Evolutionary conservation across 2,888 invertebrate species (phyloP).

Genomic region (Stenotaenia linearis): DNA sequence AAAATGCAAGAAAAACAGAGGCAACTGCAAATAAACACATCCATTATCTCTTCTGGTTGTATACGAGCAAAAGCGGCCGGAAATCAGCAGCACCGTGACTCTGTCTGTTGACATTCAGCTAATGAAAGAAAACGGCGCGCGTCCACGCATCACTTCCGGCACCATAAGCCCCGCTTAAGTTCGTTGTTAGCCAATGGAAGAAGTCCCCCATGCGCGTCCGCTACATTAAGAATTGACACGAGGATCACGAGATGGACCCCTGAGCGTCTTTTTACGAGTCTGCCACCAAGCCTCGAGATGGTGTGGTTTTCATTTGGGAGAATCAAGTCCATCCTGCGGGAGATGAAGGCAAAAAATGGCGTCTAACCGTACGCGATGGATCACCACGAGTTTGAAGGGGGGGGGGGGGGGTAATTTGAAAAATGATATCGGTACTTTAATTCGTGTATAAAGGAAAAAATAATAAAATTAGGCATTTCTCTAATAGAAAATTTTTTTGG

Average conservation of each 20-base stretch:
- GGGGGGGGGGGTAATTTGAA: too few relatives aligned
- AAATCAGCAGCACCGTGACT: not conserved
- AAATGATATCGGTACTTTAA: too few relatives aligned
- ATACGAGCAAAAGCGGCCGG: not conserved
- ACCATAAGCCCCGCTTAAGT: not conserved
- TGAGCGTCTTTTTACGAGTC: not conserved
- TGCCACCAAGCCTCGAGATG: not conserved
- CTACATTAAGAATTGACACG: not conserved
- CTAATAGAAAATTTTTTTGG: too few relatives aligned
- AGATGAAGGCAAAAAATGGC: not conserved
- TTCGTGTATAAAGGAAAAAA: too few relatives aligned
- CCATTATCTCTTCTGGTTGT: not conserved
- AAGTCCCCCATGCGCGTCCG: not conserved
- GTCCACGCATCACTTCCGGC: not conserved
- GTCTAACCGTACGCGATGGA: not conserved
- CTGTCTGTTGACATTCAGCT: not conserved
- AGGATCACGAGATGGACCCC: not conserved
- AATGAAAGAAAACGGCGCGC: not conserved
- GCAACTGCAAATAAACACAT: not conserved
- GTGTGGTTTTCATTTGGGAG: not conserved
- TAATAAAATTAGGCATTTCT: too few relatives aligned
- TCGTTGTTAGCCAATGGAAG: not conserved
- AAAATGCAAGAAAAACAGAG: not conserved
- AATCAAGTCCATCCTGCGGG: not conserved
- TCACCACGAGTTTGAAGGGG: not conserved